Evolutionary conservation across 2,797 vertebrate genomes (phyloP), one percentile per base, ranked within the genome.

Genomic region (Anabas testudineus): DNA sequence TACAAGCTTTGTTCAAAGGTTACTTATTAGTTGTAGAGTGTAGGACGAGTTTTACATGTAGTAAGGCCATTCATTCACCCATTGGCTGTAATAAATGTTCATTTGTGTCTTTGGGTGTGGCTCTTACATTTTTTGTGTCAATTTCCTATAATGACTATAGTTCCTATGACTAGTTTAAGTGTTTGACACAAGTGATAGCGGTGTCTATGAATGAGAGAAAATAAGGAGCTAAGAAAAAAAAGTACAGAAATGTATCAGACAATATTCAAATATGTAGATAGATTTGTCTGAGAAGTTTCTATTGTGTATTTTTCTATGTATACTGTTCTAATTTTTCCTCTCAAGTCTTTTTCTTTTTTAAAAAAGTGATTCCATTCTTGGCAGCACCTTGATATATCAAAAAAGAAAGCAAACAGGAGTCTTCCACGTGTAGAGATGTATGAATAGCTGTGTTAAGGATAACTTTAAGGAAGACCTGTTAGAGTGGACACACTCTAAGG

Each of bases 61-160:
- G 21, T 28, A 21, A 61, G 39, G 36, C 69, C 76, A 87, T 84
- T 83, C 82, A 88, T 88, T 87, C 78, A 79, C 28, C 58, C 72
- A 62, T 53, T 81, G 83, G 73, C 74, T 79, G 32, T 30, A 78
- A 85, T 88, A 83, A 87, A 90, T 85, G 67, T 74, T 74, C 76
- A 87, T 87, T 82, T 88, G 76, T 78, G 66, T 84, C 58, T 74
- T 71, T 83, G 92, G 92, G 92, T 90, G 91, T 90, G 91, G 91
- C 87, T 81, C 88, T 60, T 46, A 74, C 32, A 70, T 80, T 89
- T 90, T 82, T 81, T 67, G 46, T 67, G 68, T 83, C 54, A 84
- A 79, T 85, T 83, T 87, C 65, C 76, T 76, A 76, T 36, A 18
- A 55, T 77, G 76, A 76, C 69, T 72, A 39, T 67, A 70, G 70